A percentile compares a stretch with the other conserved stretches of the same genome.
Evolutionary conservation across 2,797 vertebrate genomes (phyloP).

Genomic region (Urophycis tenuis): DNA sequence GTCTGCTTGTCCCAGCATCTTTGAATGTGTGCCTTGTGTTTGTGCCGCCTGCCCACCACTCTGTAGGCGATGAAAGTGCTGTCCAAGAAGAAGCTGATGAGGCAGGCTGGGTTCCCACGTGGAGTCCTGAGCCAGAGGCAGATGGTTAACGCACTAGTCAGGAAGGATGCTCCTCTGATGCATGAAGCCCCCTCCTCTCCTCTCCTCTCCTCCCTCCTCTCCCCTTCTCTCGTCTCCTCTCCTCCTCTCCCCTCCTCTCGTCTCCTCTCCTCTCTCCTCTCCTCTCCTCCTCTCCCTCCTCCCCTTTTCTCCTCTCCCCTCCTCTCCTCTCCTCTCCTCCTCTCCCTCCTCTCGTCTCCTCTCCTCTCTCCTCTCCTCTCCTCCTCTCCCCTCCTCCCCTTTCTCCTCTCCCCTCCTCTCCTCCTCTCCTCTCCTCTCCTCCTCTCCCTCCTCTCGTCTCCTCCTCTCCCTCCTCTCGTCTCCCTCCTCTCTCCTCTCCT

Average conservation of each 20-base stretch:
- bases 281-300: not conserved
- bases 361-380: not conserved
- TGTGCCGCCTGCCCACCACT: slow-evolving; percentile 20
- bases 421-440: not conserved
- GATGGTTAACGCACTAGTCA: slow-evolving; percentile 50
- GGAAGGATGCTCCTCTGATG: slow-evolving; percentile 11
- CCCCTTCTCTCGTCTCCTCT: not conserved
- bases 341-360: not conserved
- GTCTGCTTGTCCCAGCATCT: not conserved
- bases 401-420: not conserved
- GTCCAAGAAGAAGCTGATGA: slow-evolving; percentile 96
- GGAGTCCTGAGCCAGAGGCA: slow-evolving; percentile 69
- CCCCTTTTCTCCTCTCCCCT: not conserved
- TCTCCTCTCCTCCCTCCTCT: not conserved
- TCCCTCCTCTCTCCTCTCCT: not conserved
- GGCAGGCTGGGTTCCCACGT: slow-evolving; percentile 97
- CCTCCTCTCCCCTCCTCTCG: not conserved
- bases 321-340: slow-evolving; percentile 1
- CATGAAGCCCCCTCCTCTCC: not conserved
- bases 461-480: not conserved
- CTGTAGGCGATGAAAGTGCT: slow-evolving; percentile 96
- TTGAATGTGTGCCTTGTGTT: not conserved
- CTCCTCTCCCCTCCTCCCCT: not conserved
- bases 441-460: not conserved
- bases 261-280: not conserved